Evolutionary conservation across 2,113 vertebrate genomes (phyloP), one percentile per base, ranked within the genome.

Genomic region (Onychorhynchus coronatus): DNA sequence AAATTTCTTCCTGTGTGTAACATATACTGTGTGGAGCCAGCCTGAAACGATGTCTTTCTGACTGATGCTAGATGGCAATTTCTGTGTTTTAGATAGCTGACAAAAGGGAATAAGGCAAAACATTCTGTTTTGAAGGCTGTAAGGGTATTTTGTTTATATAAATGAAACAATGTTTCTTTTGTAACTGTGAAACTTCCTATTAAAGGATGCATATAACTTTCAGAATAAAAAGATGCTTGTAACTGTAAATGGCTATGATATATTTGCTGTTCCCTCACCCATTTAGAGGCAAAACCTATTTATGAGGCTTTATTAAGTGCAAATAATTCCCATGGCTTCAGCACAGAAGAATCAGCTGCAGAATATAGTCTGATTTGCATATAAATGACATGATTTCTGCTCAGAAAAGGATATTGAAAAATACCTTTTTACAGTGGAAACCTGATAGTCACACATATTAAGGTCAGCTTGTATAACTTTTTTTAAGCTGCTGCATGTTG

Each of bases 261-360:
- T 87, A 96, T 97, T 97, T 97, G 95, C 95, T 95, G 94, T 88
- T 95, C 85, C 88, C 65, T 93, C 82, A 85, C 94, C 89, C 89
- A 89, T 95, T 97, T 95, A 95, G 94, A 98, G 96, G 91, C 96
- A 97, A 98, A 98, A 97, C 81, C 97, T 98, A 98, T 98, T 98
- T 98, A 98, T 97, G 97, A 97, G 96, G 95, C 96, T 98, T 98
- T 98, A 98, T 98, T 98, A 98, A 98, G 98, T 98, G 98, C 97
- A 98, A 98, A 98, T 98, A 98, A 98, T 97, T 98, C 98, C 98
- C 97, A 97, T 65, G 87, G 96, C 97, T 98, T 98, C 95, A 93
- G 93, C 67, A 44, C 85, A 97, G 96, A 97, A 96, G 97, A 97
- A 96, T 97, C 97, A 97, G 98, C 96, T 98, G 97, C 97, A 88